A percentile compares a stretch with the other conserved stretches of the same genome.
Evolutionary conservation across 2,113 vertebrate species (phyloP).

Genomic region (Carlito syrichta): DNA sequence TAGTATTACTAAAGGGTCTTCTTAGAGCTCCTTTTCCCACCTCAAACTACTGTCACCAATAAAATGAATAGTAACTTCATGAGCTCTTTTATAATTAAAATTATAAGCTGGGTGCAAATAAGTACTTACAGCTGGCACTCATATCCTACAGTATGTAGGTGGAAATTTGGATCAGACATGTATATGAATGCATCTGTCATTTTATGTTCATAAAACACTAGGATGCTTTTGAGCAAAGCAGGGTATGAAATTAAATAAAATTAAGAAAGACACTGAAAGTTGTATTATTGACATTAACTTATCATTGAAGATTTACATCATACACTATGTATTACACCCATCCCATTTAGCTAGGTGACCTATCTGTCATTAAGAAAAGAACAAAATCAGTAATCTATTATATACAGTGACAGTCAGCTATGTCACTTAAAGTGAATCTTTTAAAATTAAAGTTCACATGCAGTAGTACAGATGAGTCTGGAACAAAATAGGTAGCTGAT

Average conservation of each 20-base stretch:
- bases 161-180: not conserved
- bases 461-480: not conserved
- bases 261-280: not conserved
- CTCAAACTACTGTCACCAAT: conserved; percentile 37
- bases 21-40: conserved; percentile 3
- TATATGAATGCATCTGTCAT: not conserved
- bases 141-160: not conserved
- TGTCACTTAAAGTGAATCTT: not conserved
- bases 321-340: not conserved
- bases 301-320: not conserved
- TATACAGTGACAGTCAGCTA: not conserved
- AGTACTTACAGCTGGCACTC: not conserved
- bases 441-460: conserved; percentile 38
- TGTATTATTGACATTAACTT: not conserved
- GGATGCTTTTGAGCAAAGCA: not conserved
- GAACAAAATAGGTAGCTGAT: conserved; percentile 22
- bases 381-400: not conserved
- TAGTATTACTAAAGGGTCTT: conserved; percentile 47
- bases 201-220: not conserved
- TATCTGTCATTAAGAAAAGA: not conserved
- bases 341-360: not conserved
- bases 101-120: conserved; percentile 12
- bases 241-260: conserved; percentile 7
- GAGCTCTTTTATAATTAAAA: conserved; percentile 34
- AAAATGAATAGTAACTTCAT: conserved; percentile 43